A percentile compares a stretch with the other conserved stretches of the same genome.
phyloP scores from a whole-genome alignment of 2,113 vertebrate genomes.

The Rhinogobius similis region DNA sequence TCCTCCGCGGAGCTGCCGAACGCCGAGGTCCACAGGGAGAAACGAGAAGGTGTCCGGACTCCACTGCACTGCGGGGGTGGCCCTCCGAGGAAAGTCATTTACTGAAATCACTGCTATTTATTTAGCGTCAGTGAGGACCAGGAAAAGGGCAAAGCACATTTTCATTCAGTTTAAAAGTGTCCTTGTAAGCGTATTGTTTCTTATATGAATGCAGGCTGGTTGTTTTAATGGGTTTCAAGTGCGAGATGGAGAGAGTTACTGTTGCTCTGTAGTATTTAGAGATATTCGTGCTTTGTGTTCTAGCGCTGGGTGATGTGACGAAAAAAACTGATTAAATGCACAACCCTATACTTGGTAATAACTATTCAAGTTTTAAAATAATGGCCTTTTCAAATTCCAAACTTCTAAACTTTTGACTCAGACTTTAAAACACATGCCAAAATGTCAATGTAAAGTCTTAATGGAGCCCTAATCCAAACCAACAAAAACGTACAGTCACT shows the following conservation, averaged over 20 bases:
- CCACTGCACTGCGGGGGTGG: slow-evolving; percentile 21
- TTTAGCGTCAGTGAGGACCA: neutral
- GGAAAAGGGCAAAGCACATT: neutral
- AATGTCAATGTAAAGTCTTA: no score
- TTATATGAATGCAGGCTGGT: neutral
- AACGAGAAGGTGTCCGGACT: slow-evolving; percentile 59
- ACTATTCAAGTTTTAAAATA: no score
- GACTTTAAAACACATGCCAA: no score
- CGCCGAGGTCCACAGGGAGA: slow-evolving; percentile 63
- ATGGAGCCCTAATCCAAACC: no score
- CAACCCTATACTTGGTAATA: no score
- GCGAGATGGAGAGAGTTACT: neutral
- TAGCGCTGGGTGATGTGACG: no score
- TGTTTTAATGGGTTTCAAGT: neutral
- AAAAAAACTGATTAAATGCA: no score
- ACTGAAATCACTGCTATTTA: slow-evolving; percentile 9
- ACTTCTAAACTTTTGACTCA: no score
- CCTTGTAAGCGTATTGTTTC: neutral
- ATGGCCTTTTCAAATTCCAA: no score
- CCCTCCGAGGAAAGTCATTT: slow-evolving; percentile 14
- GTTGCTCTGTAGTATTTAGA: neutral
- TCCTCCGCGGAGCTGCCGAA: slow-evolving; percentile 60
- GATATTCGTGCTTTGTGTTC: no score
- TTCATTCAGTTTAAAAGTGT: neutral
- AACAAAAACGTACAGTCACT: no score